A percentile compares a stretch with the other conserved stretches of the same genome.
These are phyloP conservation scores for Leptinotarsa undecemlineata DNA, from an alignment of 1,140 invertebrate species.

Conservation along the genomic window DNA sequence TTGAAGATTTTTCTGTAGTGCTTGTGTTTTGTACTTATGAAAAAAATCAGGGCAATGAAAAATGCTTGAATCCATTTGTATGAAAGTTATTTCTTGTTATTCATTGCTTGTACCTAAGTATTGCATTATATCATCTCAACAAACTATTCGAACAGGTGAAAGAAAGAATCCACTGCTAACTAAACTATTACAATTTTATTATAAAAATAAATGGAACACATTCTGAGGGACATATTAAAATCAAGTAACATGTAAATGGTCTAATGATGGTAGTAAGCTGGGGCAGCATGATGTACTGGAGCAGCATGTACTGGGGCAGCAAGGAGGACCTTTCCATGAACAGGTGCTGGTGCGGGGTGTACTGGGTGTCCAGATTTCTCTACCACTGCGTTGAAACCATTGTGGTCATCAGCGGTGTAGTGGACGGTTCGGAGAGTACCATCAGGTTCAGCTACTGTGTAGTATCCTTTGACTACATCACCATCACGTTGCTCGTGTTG, in stretches of 20 bases:
- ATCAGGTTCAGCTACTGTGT: slow-evolving; percentile 23
- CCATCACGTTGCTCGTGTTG: slow-evolving; percentile 57
- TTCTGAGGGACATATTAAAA: no score
- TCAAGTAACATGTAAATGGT: not conserved
- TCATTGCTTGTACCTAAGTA: no score
- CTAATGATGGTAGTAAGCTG: not conserved
- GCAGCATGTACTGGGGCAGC: slow-evolving; percentile 5
- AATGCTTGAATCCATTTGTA: no score
- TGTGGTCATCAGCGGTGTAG: slow-evolving; percentile 63
- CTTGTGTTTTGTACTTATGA: no score
- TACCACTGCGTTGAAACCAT: slow-evolving; percentile 44
- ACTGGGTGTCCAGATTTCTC: slow-evolving; percentile 49
- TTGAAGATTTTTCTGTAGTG: no score
- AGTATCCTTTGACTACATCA: slow-evolving; percentile 57
- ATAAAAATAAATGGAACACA: no score
- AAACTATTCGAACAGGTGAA: no score
- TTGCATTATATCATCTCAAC: no score
- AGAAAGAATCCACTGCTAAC: no score
- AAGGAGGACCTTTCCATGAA: not conserved
- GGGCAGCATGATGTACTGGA: slow-evolving; percentile 18
- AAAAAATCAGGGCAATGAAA: no score
- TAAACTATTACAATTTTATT: no score
- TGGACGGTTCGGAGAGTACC: slow-evolving; percentile 62
- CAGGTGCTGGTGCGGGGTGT: slow-evolving; percentile 39
- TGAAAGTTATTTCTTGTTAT: no score